These are phyloP conservation scores for Chloropsis hardwickii DNA, from an alignment of 2,113 vertebrate species.

Conservation along the genomic window DNA sequence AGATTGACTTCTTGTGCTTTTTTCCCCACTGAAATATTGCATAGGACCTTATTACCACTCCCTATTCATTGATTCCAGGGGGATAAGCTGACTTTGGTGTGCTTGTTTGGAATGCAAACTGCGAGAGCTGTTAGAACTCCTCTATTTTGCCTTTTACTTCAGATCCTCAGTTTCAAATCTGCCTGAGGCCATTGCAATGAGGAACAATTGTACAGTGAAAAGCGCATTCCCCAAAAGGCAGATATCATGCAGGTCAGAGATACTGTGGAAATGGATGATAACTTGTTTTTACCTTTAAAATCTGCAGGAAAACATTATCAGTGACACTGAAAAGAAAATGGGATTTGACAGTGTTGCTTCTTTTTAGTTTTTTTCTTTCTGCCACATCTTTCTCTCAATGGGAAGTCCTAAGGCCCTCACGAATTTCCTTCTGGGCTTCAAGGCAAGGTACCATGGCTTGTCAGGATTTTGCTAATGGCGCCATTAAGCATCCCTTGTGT, in stretches of 20 bases:
- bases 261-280: neutral
- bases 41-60: neutral
- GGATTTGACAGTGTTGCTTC: neutral
- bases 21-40: neutral
- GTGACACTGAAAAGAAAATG: neutral
- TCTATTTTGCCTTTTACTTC: neutral
- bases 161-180: neutral
- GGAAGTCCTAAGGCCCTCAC: neutral
- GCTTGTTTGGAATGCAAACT: neutral
- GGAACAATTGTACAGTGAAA: neutral
- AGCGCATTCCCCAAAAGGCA: neutral
- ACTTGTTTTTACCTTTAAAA: neutral
- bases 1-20: neutral
- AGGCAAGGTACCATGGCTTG: neutral
- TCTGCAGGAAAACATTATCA: neutral
- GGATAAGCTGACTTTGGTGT: neutral
- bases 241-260: neutral
- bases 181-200: neutral
- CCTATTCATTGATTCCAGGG: neutral
- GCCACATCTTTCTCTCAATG: neutral
- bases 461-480: neutral
- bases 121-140: neutral
- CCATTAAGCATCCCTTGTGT: neutral
- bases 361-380: neutral
- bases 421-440: neutral